Base-by-base conservation (phyloP, 2,888 invertebrate species). In the Adelphocoris suturalis region DNA sequence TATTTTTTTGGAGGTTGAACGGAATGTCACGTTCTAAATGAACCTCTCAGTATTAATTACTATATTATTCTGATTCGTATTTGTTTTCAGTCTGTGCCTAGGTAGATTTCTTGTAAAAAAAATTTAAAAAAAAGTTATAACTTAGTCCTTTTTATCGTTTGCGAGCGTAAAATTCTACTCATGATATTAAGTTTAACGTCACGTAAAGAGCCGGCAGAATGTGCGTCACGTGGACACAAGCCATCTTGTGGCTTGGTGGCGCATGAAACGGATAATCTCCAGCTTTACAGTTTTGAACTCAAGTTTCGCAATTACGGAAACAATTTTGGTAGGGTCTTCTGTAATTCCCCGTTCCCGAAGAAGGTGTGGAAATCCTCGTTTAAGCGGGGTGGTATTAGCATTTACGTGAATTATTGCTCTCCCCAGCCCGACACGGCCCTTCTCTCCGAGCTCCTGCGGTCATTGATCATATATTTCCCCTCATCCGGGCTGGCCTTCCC, bases 281-380 rank as follows among this genome's bases (percentile, higher is more conserved):
- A 9, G 61, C 19, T 61, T 61, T 61, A 61, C 61, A 61, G 61
- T 61, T 61, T 61, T 9, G 61, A 19, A 61, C 61, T 61, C n/a
- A 61, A 61, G 61, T 61, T 61, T 61, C n/a, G 61, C 61, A 61
- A 61, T 61, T 61, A 61, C n/a, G 19, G 61, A 61, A 61, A 61
- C 61, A 61, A 61, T 61, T 61, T 61, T 9, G 61, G 7, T 16
- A 9, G n/a, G n/a, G 61, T 61, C 61, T 61, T 16, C 19, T n/a
- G 61, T 61, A 61, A 61, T 61, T 61, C 61, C 9, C n/a, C 19
- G 61, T 19, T 61, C 52, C 61, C 61, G 19, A 61, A 61, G 61
- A 61, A 61, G 61, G 61, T 61, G 61, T 61, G n/a, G 61, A 61
- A 61, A 61, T 61, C 61, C 61, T 61, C 16, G 61, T n/a, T 61